These are phyloP conservation scores for Sebastes minor DNA, from an alignment of 2,797 vertebrate species.

Conservation along the genomic window DNA sequence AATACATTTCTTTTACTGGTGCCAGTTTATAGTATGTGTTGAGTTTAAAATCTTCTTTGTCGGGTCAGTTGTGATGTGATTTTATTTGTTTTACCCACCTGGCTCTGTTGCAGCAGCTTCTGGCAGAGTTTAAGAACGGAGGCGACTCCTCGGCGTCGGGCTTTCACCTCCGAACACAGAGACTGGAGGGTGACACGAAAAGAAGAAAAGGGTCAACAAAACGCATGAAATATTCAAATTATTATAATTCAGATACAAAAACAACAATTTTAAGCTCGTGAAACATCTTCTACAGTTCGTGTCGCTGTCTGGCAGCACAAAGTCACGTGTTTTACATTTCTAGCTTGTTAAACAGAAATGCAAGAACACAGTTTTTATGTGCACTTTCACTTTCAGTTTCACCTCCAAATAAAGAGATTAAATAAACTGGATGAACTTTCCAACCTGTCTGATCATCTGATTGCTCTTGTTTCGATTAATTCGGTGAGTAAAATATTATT, in stretches of 20 bases:
- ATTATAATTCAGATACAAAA: not conserved
- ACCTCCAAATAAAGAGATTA: not conserved
- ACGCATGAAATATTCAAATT: not conserved
- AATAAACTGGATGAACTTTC: not conserved
- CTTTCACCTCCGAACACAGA: constrained; percentile 90
- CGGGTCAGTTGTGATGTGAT: no score
- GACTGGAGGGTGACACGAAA: constrained; percentile 73
- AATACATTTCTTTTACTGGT: no score
- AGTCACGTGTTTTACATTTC: not conserved
- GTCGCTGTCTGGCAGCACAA: not conserved
- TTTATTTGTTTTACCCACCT: constrained; percentile 55
- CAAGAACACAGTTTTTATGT: not conserved
- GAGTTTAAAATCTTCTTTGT: not conserved
- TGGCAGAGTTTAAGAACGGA: constrained; percentile 93
- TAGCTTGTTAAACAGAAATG: not conserved
- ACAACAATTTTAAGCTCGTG: not conserved
- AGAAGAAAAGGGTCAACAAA: not conserved
- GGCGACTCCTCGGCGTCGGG: constrained; percentile 88
- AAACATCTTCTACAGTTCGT: not conserved
- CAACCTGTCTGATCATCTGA: not conserved
- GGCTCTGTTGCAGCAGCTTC: constrained; percentile 91
- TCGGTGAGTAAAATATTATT: no score
- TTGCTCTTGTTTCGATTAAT: not conserved
- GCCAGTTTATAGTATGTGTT: not conserved
- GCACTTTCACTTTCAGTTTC: not conserved